Base-by-base conservation (phyloP, 1,140 invertebrate genomes). In the Megathymus violae region DNA sequence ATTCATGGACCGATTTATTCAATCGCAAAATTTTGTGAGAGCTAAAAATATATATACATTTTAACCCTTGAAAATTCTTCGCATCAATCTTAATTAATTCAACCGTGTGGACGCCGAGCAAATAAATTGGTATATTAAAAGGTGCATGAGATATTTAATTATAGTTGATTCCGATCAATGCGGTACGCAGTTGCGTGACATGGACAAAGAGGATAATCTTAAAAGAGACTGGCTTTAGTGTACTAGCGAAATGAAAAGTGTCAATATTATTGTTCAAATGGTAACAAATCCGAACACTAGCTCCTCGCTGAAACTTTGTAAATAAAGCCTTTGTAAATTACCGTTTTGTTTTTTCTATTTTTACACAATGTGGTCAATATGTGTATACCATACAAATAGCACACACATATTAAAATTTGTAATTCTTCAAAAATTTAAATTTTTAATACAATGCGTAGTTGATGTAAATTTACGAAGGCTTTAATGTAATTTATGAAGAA, bases 131-230 rank as follows among this genome's bases (percentile, higher is more conserved):
- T 76, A 64, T 75, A 84, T 79, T 78, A 85, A 78, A 83, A 84
- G 77, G 77, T 77, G 74, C 78, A 83, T 83, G 72, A 82, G 79
- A 83, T 86, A 82, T 86, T 88, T 86, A 88, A 88, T 88, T 88
- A 85, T 76, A 69, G 69, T 50, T 69, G 82, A 86, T 86, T 84
- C 60, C 73, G 76, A 88, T 85, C 85, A 75, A 69, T 67, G 76
- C 67, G 68, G 69, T 69, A 64, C 67, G 69, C 69, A 69, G 61
- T 88, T 78, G 83, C 82, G 81, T 88, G 85, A 81, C 82, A 78
- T 62, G 67, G 65, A 77, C 74, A 75, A 74, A 82, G 73, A 69
- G 65, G 61, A 74, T 68, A 64, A 73, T 75, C 72, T 77, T 72
- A 47, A 77, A 76, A 79, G 58, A 68, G 63, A 47, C 60, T 64